Evolutionary conservation across 1,140 invertebrate species (phyloP), one percentile per base, ranked within the genome.

Genomic region (Bradysia coprophila): DNA sequence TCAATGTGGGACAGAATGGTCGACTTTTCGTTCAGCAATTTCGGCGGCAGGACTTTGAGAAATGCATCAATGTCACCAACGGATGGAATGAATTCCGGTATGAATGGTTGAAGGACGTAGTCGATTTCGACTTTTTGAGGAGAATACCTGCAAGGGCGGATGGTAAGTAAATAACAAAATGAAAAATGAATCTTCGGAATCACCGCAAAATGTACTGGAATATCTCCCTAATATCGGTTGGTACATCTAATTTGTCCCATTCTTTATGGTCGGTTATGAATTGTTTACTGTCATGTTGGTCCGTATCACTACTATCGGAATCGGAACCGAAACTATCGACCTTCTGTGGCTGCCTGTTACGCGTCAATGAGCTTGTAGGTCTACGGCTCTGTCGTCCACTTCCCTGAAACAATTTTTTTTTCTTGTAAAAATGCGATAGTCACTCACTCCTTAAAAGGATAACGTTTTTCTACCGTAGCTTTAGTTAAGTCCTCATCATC

Each of bases 11-110:
- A 55, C 6, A 53, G 44, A 9, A 60, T 23, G n/a, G 51, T 46
- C 0, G 52, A 48, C 15, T 72, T 71, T 31, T 83, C 76, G 6
- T 71, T 65, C 36, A 78, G 57, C 5, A 67, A 70, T 49, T 92
- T 82, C 1, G 90, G 90, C 18, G 85, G 69, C 16, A 75, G 67
- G 2, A 96, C 79, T 67, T 97, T 98, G 21, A 98, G 74, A 61
- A 98, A 97, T 5, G 92, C 91, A 64, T 98, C 94, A 51, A 95
- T 92, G 60, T 98, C 94, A 0, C 95, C 95, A 21, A 98, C 92
- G 8, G 92, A 87, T 18, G 95, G 94, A 50, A 98, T 90, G 61
- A 82, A 98, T 53, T 98, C 92, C 1, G 93, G 92, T 41, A 97
- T 79, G 56, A 97, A 98, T 1, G 94, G 91, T 50, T 84, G 78